Percentiles rank a stretch among this genome's conserved stretches.
Evolutionary conservation across 2,113 vertebrate species (phyloP).

Genomic region (Tachuris rubrigastra): DNA sequence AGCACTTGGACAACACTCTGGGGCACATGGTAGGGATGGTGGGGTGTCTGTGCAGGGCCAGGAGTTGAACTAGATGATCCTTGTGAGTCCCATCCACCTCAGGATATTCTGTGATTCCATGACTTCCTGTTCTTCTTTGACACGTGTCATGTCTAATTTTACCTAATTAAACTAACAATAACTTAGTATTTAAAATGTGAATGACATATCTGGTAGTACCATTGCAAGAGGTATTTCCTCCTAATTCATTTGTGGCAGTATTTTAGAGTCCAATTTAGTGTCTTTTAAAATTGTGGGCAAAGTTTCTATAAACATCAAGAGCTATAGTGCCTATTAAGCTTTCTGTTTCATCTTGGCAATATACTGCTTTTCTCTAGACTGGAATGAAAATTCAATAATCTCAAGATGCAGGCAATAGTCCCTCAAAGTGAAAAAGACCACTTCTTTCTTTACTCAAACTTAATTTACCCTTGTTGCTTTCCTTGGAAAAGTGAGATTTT

Average conservation of each 20-base stretch:
- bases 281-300: not conserved
- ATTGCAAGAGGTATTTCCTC: not conserved
- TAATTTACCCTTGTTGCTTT: not conserved
- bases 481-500: not conserved
- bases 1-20: accelerated
- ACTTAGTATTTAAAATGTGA: not conserved
- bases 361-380: not conserved
- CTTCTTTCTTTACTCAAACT: not conserved
- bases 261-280: not conserved
- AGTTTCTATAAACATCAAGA: conserved; percentile 19
- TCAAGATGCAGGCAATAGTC: conserved; percentile 30
- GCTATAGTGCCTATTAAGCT: conserved; percentile 23
- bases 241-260: not conserved
- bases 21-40: not conserved
- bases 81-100: not conserved
- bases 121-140: not conserved
- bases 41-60: not conserved
- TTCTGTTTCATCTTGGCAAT: conserved; percentile 35
- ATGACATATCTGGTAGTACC: not conserved
- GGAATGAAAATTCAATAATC: conserved; percentile 44
- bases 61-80: not conserved
- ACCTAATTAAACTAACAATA: not conserved
- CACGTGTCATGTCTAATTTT: not conserved
- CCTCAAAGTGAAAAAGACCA: not conserved
- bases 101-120: not conserved